Conservation (phyloP, 1,140 invertebrate species). For the Ceratina japonica region DNA sequence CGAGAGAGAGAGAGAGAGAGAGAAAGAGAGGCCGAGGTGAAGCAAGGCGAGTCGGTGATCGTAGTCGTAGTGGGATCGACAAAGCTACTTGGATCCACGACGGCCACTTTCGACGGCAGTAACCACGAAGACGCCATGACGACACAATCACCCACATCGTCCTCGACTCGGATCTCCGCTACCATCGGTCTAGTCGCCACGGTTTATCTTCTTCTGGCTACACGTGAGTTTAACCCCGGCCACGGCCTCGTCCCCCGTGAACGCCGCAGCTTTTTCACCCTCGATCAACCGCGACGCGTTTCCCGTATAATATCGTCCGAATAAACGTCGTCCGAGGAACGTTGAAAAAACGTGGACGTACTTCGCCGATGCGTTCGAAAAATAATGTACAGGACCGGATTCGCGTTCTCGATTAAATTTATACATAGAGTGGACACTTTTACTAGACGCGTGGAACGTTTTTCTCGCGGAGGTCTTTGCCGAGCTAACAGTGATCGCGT, state of each 20-base stretch:
- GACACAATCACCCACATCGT: conserved; percentile 74
- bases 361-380: too few relatives aligned
- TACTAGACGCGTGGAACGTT: not conserved
- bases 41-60: conserved; percentile 67
- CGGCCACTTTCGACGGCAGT: conserved; percentile 74
- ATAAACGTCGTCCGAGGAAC: too few relatives aligned
- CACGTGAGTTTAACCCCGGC: conserved; percentile 69
- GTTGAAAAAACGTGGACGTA: too few relatives aligned
- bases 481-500: not conserved
- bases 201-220: conserved; percentile 67
- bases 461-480: not conserved
- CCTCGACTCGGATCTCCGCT: conserved; percentile 61
- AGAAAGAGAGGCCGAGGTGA: conserved; percentile 60
- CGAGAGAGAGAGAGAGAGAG: not conserved
- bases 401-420: too few relatives aligned
- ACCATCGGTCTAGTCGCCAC: conserved; percentile 67
- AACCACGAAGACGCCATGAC: conserved; percentile 78
- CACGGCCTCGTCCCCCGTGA: too few relatives aligned
- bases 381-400: too few relatives aligned
- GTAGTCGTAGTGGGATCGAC: conserved; percentile 76
- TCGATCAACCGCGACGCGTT: too few relatives aligned
- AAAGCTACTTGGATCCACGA: conserved; percentile 72
- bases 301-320: too few relatives aligned
- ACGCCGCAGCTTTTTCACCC: too few relatives aligned
- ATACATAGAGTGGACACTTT: too few relatives aligned